Base-by-base conservation (phyloP, 1,140 invertebrate species). In the Cydia splendana region DNA sequence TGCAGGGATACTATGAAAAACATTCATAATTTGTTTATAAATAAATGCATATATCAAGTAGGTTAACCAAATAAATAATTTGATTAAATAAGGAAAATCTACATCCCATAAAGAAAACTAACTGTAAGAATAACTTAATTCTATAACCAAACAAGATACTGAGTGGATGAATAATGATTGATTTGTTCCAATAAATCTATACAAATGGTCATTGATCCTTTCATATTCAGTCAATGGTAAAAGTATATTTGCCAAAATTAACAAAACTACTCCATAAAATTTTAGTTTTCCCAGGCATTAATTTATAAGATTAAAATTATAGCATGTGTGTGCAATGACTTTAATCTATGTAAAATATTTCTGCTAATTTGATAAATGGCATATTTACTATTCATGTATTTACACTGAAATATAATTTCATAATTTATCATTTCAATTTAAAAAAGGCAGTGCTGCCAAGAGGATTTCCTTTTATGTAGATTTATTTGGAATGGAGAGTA, bases 401-500 rank as follows among this genome's bases (percentile, higher is more conserved):
- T 15, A n/a, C 48, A 51, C 48, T 51, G 15, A 51, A 15, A n/a
- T 51, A n/a, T 15, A 51, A 51, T 51, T 13, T 15, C 15, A 51
- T 15, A 57, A 7, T n/a, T 57, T n/a, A 62, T 20, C 6, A 62
- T 20, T 12, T 24, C 30, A 62, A 10, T 20, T 4, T 4, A 62
- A 62, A 62, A 24, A 62, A 12, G 9, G 20, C 57, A 62, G 57
- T 62, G n/a, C 18, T 62, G 9, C 2, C 6, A 62, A 62, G 20
- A 9, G 2, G 24, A 62, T n/a, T 62, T 62, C 57, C 57, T n/a
- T 62, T 71, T 42, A 18, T 71, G n/a, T 42, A 71, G 30, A 38
- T 71, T 71, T 71, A 71, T 45, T 71, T 71, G 34, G 30, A 71
- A 71, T 42, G 67, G 67, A 71, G 67, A 24, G 57, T 24, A n/a